A percentile compares a stretch with the other conserved stretches of the same genome.
These are phyloP conservation scores for Chouioia cunea DNA, from an alignment of 2,888 invertebrate species.

Conservation along the genomic window DNA sequence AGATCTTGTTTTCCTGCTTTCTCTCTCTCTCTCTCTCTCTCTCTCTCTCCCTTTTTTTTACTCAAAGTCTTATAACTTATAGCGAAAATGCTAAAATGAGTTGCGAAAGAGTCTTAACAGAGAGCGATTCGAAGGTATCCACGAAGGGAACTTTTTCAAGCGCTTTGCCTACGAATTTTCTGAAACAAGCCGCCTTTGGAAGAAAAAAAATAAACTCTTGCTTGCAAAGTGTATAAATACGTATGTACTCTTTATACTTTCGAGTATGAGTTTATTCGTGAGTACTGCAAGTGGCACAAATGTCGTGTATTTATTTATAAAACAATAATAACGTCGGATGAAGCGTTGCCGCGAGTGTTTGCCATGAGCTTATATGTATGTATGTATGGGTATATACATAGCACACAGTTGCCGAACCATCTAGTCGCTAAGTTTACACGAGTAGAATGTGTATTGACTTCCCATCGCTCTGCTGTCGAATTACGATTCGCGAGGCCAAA, in stretches of 20 bases:
- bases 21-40: conserved; percentile 17
- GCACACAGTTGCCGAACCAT: no score
- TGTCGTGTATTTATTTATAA: no score
- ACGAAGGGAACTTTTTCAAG: conserved; percentile 20
- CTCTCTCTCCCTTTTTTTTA: background rate
- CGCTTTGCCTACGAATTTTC: background rate
- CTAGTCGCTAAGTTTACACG: conserved; percentile 4
- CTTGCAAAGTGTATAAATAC: no score
- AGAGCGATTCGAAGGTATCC: conserved; percentile 12
- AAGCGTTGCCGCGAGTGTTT: no score
- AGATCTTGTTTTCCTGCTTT: conserved; percentile 20
- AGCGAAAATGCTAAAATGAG: conserved; percentile 14
- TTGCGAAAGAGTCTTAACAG: conserved; percentile 1
- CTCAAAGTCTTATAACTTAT: conserved; percentile 28
- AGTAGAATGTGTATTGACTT: conserved; percentile 28
- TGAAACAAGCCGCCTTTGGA: no score
- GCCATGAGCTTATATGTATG: no score
- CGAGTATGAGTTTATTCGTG: no score
- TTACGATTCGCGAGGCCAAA: conserved; percentile 12
- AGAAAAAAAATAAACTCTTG: no score
- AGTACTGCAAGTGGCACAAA: no score
- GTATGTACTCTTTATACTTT: no score
- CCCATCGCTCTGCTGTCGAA: conserved; percentile 32
- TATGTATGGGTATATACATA: no score
- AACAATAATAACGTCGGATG: no score